Conservation (phyloP, 2,888 invertebrate genomes). For the Thera obeliscata region DNA sequence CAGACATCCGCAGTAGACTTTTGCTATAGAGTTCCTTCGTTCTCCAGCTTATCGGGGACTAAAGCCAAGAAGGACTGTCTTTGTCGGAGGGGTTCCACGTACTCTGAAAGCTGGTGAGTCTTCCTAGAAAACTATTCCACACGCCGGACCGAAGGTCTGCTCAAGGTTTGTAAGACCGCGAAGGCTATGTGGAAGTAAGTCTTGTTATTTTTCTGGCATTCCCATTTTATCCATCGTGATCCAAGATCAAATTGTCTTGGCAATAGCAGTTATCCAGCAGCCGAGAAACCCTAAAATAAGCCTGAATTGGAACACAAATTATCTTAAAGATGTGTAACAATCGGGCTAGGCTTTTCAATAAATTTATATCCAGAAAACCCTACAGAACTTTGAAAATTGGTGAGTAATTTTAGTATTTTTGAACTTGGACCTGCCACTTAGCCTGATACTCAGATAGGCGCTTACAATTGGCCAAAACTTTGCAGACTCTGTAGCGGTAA, state of each 20-base stretch:
- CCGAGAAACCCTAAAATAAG: background rate
- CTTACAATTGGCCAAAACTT: conserved; percentile 4
- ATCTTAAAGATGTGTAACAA: background rate
- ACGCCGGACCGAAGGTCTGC: background rate
- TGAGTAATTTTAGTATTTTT: conserved; percentile 3
- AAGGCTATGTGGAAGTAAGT: conserved; percentile 1
- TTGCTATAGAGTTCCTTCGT: conserved; percentile 53
- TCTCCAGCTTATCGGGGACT: conserved; percentile 90
- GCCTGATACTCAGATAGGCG: background rate
- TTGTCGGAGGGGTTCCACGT: conserved; percentile 95
- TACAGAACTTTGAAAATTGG: conserved; percentile 1
- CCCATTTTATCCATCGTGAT: background rate
- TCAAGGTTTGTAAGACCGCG: conserved; percentile 14
- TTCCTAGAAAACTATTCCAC: conserved; percentile 16
- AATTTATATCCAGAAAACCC: background rate
- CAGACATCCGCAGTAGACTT: conserved; percentile 20
- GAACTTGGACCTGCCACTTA: background rate
- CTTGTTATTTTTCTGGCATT: conserved; percentile 1
- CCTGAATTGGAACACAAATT: background rate
- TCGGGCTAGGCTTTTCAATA: background rate
- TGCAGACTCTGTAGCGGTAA: conserved; percentile 10
- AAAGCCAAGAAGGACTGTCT: conserved; percentile 90
- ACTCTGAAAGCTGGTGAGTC: conserved; percentile 39
- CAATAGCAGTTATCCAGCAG: background rate
- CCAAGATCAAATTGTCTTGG: background rate